Evolutionary conservation across 2,113 vertebrate species (phyloP), one percentile per base, ranked within the genome.

Genomic region (Triplophysa rosa): DNA sequence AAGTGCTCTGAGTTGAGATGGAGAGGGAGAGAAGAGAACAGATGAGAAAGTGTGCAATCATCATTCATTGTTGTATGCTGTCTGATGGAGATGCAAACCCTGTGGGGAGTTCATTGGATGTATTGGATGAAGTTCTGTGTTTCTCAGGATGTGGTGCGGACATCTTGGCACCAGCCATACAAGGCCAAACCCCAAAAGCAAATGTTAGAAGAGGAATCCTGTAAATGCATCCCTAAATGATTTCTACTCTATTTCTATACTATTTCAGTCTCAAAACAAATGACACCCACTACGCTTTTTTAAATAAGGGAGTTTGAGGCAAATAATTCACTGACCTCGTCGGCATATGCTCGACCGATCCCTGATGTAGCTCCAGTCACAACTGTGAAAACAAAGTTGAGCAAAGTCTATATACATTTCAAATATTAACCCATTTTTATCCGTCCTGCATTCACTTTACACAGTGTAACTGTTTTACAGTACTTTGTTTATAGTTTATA

Each of bases 361-460:
- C 93, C 93, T 33, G 88, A 86, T 1, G 94, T 94, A 26, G 93
- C 91, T 29, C 94, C 93, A 1, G 94, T 95, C 16, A 95, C 90
- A 86, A 94, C 94, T 95, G 77, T 17, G 69, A 12, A 49, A 84
- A 37, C 69, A 47, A 23, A 78, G 9, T 64, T 9, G 17, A 40
- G 4, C 29, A 40, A 24, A 68, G 17, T 56, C 52, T 56, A 56
- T 58, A 19, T 40, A 5, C 23, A 14, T 37, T 13, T 26, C 19
- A 56, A 69, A 63, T n/a, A 26, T 47, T 4, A 24, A 14, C 3
- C 2, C 3, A 0, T 7, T 37, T 37, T 16, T 6, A 63, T 59
- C 49, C 4, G 54, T 54, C 1, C 17, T 56, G 24, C 16, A 16
- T 52, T 52, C 49, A 17, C 33, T 37, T 37, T 37, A 37, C 33